Conservation (phyloP, 2,113 vertebrate genomes). For the Crotalus tigris region DNA sequence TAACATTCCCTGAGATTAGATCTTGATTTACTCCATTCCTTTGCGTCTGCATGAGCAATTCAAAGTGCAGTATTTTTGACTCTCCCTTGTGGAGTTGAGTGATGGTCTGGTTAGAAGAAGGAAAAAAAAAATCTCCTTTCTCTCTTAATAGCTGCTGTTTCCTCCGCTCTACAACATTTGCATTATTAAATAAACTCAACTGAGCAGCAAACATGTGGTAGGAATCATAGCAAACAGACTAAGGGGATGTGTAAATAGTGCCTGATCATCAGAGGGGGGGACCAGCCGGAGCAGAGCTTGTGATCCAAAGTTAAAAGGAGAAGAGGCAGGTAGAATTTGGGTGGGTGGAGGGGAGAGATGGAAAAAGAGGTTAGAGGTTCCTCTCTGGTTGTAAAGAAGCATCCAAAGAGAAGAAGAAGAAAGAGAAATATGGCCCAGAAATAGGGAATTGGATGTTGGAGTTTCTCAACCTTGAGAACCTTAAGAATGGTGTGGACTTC, state of each 20-base stretch:
- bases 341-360: too few species aligned
- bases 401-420: not conserved
- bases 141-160: not conserved
- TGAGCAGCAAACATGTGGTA: slow-evolving; percentile 7
- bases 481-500: not conserved
- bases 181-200: slow-evolving; percentile 3
- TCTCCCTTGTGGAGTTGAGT: not conserved
- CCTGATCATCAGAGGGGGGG: not conserved
- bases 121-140: too few species aligned
- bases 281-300: not conserved
- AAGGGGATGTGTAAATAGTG: not conserved
- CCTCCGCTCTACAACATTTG: not conserved
- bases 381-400: not conserved
- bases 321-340: not conserved
- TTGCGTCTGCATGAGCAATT: not conserved
- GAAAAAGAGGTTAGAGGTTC: not conserved
- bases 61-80: not conserved
- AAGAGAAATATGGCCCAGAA: not conserved
- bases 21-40: not conserved
- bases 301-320: not conserved
- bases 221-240: slow-evolving; percentile 13
- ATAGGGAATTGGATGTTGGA: not conserved
- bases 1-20: not conserved
- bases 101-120: not conserved
- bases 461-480: not conserved